These are phyloP conservation scores for Pseudomugil gertrudae DNA, from an alignment of 2,797 vertebrate genomes.

Conservation along the genomic window DNA sequence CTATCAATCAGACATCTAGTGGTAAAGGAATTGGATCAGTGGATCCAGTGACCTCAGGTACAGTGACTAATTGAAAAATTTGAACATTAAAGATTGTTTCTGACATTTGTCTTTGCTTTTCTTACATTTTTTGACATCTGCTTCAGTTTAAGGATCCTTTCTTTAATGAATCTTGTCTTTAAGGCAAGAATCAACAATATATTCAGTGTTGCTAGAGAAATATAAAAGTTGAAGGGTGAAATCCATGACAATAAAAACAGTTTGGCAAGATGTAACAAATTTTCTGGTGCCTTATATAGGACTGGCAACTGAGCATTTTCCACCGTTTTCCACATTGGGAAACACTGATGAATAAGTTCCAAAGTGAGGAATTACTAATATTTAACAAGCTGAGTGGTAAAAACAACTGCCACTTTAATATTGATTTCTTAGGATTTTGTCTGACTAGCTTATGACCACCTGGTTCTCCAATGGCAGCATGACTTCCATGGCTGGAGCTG, in stretches of 20 bases:
- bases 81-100: no score
- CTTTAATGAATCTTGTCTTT: conserved; percentile 3
- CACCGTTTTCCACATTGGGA: conserved; percentile 49
- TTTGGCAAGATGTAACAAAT: conserved; percentile 46
- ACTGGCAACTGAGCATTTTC: conserved; percentile 59
- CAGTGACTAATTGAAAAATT: no score
- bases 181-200: conserved; percentile 5
- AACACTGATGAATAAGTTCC: conserved; percentile 63
- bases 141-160: background rate
- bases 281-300: conserved; percentile 41
- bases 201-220: conserved; percentile 52
- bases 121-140: no score
- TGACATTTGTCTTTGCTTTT: no score
- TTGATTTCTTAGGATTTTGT: conserved; percentile 13
- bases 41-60: no score
- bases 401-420: conserved; percentile 44
- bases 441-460: conserved; percentile 43
- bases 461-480: conserved; percentile 42
- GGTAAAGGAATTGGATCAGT: no score
- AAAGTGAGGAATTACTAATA: conserved; percentile 57
- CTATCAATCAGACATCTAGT: no score
- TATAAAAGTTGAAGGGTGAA: conserved; percentile 46
- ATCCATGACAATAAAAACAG: conserved; percentile 36
- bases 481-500: conserved; percentile 25
- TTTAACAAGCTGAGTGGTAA: conserved; percentile 45